Evolutionary conservation across 2,888 invertebrate genomes (phyloP).

Genomic region (Allygus modestus): DNA sequence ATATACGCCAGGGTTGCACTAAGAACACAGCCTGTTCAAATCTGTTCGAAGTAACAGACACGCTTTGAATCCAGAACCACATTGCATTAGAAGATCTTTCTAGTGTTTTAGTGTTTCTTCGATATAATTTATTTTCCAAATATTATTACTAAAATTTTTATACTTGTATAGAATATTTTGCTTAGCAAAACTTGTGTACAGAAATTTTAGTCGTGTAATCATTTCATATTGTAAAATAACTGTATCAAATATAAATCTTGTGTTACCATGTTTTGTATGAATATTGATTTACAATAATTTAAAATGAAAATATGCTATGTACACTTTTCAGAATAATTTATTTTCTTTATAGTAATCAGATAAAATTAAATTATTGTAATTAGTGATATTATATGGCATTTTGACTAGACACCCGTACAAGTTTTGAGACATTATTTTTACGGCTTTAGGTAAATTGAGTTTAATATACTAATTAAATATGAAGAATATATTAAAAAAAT

Average conservation of each 20-base stretch:
- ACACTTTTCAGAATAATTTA: constrained; percentile 28
- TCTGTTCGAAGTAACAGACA: not conserved
- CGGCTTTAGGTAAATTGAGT: not conserved
- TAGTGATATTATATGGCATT: constrained; percentile 42
- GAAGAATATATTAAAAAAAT: too few relatives aligned
- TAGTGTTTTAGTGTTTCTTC: constrained; percentile 49
- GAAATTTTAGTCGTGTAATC: constrained; percentile 6
- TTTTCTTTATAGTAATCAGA: constrained; percentile 14
- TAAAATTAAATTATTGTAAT: constrained; percentile 20
- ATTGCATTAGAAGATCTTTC: constrained; percentile 40
- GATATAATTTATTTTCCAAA: constrained; percentile 42
- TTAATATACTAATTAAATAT: too few relatives aligned
- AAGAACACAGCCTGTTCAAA: not conserved
- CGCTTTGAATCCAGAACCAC: constrained; percentile 24
- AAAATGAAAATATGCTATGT: constrained; percentile 15
- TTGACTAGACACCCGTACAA: not conserved
- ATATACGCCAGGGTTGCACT: not conserved
- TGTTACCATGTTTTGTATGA: constrained; percentile 51
- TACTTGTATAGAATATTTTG: constrained; percentile 46
- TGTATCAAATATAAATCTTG: constrained; percentile 54
- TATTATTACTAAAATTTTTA: constrained; percentile 24
- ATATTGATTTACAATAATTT: constrained; percentile 38
- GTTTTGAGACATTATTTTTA: not conserved
- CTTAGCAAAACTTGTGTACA: constrained; percentile 44
- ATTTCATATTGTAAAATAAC: constrained; percentile 58